Conservation (phyloP, 2,888 invertebrate species). For the Nudaria mundana region DNA sequence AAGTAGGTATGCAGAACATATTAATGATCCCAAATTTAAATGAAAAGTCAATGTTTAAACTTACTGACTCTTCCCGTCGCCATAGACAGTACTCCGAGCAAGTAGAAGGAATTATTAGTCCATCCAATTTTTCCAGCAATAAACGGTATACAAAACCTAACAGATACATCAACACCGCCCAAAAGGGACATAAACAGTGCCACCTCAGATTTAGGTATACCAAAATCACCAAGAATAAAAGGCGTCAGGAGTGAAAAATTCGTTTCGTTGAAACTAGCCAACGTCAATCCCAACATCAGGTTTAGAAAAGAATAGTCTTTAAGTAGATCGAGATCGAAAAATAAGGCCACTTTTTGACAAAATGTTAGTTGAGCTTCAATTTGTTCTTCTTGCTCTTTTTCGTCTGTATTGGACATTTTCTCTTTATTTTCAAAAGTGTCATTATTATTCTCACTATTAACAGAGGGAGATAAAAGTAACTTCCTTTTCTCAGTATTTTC, state of each 20-base stretch:
- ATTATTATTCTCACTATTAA: conserved; percentile 53
- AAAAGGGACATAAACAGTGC: conserved; percentile 86
- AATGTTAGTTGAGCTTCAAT: conserved; percentile 53
- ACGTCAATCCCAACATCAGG: conserved; percentile 85
- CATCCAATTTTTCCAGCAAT: conserved; percentile 85
- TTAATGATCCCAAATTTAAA: too few relatives aligned
- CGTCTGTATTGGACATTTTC: conserved; percentile 32
- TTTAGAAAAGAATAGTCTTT: conserved; percentile 86
- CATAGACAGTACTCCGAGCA: conserved; percentile 85
- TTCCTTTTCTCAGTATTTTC: conserved; percentile 52
- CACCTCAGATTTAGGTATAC: conserved; percentile 81
- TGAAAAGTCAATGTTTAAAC: not conserved
- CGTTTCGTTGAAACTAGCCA: conserved; percentile 86
- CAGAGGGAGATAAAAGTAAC: conserved; percentile 47
- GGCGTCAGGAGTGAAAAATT: conserved; percentile 88
- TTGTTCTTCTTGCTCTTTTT: conserved; percentile 22
- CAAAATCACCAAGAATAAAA: conserved; percentile 86
- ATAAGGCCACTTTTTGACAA: conserved; percentile 81
- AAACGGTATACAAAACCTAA: conserved; percentile 85
- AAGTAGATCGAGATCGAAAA: conserved; percentile 86
- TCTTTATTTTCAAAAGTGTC: conserved; percentile 45
- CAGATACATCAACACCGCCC: conserved; percentile 83
- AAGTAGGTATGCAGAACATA: too few relatives aligned
- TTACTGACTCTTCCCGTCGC: conserved; percentile 4
- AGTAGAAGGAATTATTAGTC: conserved; percentile 86